Base-by-base conservation (phyloP, 64 coral and sea anemone genomes). In the Platygyra sinensis region DNA sequence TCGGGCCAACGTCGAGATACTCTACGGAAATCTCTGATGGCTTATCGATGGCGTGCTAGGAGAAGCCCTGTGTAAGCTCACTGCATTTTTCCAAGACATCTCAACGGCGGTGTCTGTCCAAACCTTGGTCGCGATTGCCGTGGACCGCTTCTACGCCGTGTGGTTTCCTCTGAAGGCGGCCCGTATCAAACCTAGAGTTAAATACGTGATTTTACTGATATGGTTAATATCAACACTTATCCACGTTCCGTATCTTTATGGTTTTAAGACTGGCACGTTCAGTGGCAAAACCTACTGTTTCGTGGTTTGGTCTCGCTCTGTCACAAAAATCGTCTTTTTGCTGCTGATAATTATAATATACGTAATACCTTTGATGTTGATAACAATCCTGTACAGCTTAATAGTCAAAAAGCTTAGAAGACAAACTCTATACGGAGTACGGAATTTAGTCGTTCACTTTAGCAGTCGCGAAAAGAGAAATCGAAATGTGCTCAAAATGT, bases 111-210 rank as follows among this genome's bases (percentile, higher is more conserved):
- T 91, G 0, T 91, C 89, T 5, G 72, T 91, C 62, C 72, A 83
- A 18, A 91, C 78, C 60, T 74, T 91, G 8, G 72, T 91, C 55
- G 80, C 52, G 38, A 91, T 91, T 42, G 82, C 89, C 0, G 54
- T 72, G 5, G 80, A 85, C 24, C 89, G 89, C 36, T 91, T 91
- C 31, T 91, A 80, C n/a, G 89, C 89, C 12, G 89, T 91, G 52
- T 83, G 80, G 80, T 91, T 87, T 32, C 86, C 81, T n/a, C 7
- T 84, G 29, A 84, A 84, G 69, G 81, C 81, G 25, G 30, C 30
- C 1, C 81, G 62, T 25, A 69, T 71, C 19, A 84, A 84, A 46
- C 81, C 81, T 14, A 52, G 62, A 84, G 62, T 84, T 8, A 84
- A 69, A 84, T 84, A 50, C 33, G 62, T 84, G 0, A 84, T 69